These are phyloP conservation scores for Aeoliscus strigatus DNA, from an alignment of 2,797 vertebrate genomes.

Conservation along the genomic window DNA sequence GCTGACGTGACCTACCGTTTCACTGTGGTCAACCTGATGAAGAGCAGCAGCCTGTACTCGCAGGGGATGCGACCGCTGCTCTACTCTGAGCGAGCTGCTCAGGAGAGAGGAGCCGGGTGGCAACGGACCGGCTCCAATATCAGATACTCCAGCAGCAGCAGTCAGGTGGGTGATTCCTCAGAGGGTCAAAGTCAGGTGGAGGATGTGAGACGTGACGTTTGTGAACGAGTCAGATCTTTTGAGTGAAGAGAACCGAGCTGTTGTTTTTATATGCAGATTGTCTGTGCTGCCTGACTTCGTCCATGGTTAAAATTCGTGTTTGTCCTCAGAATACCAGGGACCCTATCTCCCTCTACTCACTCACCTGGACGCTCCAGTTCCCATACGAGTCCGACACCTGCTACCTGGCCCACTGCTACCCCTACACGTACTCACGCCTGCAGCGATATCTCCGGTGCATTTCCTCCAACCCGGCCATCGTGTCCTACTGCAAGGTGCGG, in stretches of 20 bases:
- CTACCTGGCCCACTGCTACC: conserved; percentile 90
- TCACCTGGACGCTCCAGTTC: conserved; percentile 87
- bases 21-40: conserved; percentile 89
- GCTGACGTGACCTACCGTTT: conserved; percentile 81
- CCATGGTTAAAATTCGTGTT: no score
- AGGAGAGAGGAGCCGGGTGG: conserved; percentile 77
- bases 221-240: no score
- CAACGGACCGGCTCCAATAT: conserved; percentile 74
- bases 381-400: conserved; percentile 84
- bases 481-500: conserved; percentile 76
- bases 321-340: conserved; percentile 46
- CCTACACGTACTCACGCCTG: conserved; percentile 89
- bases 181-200: no score
- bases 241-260: no score
- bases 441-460: conserved; percentile 77
- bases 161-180: conserved; percentile 24
- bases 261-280: no score
- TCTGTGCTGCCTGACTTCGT: no score
- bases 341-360: conserved; percentile 61
- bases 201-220: no score
- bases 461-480: conserved; percentile 65
- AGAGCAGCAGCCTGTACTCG: conserved; percentile 84
- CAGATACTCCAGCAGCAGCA: conserved; percentile 73
- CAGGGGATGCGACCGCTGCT: conserved; percentile 85
- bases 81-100: conserved; percentile 82